Base-by-base conservation (phyloP, 1,140 invertebrate genomes). In the Andricus grossulariae region DNA sequence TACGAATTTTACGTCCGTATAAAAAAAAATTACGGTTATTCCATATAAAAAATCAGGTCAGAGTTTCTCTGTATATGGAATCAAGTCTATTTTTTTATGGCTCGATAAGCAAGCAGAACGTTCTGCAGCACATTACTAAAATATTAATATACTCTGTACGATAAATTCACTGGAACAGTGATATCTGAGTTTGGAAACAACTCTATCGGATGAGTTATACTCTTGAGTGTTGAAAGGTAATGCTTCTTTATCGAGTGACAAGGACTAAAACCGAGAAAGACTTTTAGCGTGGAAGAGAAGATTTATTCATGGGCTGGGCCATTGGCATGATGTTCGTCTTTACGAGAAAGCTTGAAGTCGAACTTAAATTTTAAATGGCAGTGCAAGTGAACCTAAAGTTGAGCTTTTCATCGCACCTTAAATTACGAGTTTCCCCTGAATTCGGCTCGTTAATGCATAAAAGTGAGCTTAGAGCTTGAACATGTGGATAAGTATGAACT, bases 401-500 rank as follows among this genome's bases (percentile, higher is more conserved):
- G 32, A 66, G 32, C 60, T 66, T 66, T 39, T 66, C 32, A 66
- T 66, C 60, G 60, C 39, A 32, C 16, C 25, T 39, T 15, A 45
- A 66, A 66, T 66, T 66, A 39, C 12, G 32, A 39, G 25, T 66
- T 66, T 39, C 32, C 2, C 32, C 25, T 66, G 15, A n/a, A 25
- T 55, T 19, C 19, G 8, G 8, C 8, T 55, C 54, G 8, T 21
- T 11, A 21, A 55, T 21, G 10, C 13, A 12, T 55, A 21, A 55
- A 21, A 11, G 8, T 2, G n/a, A n/a, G 7, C 10, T 4, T 55
- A 18, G 8, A 10, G 16, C 6, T 55, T 19, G 32, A 66, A 21
- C 32, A 39, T 66, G 57, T 66, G 16, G 32, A 66, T 66, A 66
- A 66, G 60, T 66, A 66, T 45, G 60, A 66, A 72, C 75, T 54